phyloP scores from a whole-genome alignment of 2,888 invertebrate species.

The Chymomyza caudatula region DNA sequence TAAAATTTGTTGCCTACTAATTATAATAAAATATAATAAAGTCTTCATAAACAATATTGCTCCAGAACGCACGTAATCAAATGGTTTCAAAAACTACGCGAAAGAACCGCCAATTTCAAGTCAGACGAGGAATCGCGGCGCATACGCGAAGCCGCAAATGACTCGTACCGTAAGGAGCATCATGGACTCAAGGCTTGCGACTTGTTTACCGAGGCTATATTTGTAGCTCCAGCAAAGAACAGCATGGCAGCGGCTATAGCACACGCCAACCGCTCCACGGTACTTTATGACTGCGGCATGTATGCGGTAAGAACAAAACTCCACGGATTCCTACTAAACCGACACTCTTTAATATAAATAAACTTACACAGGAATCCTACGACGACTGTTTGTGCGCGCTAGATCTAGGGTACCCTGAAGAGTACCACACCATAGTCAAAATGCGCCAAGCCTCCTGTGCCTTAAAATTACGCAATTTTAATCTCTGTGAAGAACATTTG shows the following conservation, averaged over 20 bases:
- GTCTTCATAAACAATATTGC: neutral
- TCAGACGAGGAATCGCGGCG: constrained; percentile 64
- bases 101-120: constrained; percentile 59
- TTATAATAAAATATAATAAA: neutral
- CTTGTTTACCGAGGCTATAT: constrained; percentile 63
- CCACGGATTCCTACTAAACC: neutral
- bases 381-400: constrained; percentile 62
- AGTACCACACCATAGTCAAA: constrained; percentile 60
- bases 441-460: constrained; percentile 68
- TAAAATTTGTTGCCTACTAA: no score
- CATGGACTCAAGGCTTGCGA: constrained; percentile 62
- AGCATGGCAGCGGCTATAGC: constrained; percentile 62
- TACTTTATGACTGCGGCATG: constrained; percentile 62
- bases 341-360: neutral
- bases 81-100: constrained; percentile 65
- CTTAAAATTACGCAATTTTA: constrained; percentile 66
- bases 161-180: constrained; percentile 61
- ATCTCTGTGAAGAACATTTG: constrained; percentile 60
- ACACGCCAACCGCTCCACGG: constrained; percentile 62
- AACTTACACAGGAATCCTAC: constrained; percentile 52
- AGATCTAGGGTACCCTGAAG: constrained; percentile 63
- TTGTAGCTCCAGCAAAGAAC: constrained; percentile 57
- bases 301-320: constrained; percentile 50
- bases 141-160: constrained; percentile 61
- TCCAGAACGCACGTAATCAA: constrained; percentile 58